Base-by-base conservation (phyloP, 2,888 invertebrate species). In the Erpobdella octoculata region DNA sequence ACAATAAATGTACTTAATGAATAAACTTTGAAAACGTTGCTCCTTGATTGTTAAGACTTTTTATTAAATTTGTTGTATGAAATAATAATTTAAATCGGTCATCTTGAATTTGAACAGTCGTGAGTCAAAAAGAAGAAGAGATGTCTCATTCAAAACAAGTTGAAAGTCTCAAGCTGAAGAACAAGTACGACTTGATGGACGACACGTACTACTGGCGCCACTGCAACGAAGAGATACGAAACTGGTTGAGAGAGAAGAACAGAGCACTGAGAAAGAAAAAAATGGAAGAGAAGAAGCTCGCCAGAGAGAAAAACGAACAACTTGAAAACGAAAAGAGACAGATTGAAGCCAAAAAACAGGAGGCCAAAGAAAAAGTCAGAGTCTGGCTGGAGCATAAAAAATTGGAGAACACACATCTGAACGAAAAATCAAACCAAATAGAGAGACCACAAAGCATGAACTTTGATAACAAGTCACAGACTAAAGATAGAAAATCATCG, bases 221-320 rank as follows among this genome's bases (percentile, higher is more conserved):
- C 35, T 62, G 62, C 18, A 62, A 62, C 35, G 28, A 62, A 62
- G 35, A 62, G 18, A 62, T 62, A 5, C n/a, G 35, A 35, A 31
- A 62, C n/a, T 62, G 62, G 62, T 31, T 62, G 21, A 62, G 33
- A 62, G 62, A 62, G 31, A 62, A 62, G 62, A 35, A 62, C 35
- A 62, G 33, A 62, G 62, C 28, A 62, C 35, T 62, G 28, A 62
- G 35, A 21, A n/a, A 35, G n/a, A 62, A 62, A 35, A 62, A 35
- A 62, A 6, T 1, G 4, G 35, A 62, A 31, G 62, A 62, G 33
- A 62, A 31, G 31, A n/a, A 62, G 31, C 31, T 62, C n/a, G 62
- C 62, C 33, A 62, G 31, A 62, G 31, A 62, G 4, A 31, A 62
- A 35, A 9, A 35, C n/a, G 62, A 62, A 35, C 28, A 62, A 31